Base-by-base conservation (phyloP, 2,113 vertebrate genomes). In the Limanda limanda region DNA sequence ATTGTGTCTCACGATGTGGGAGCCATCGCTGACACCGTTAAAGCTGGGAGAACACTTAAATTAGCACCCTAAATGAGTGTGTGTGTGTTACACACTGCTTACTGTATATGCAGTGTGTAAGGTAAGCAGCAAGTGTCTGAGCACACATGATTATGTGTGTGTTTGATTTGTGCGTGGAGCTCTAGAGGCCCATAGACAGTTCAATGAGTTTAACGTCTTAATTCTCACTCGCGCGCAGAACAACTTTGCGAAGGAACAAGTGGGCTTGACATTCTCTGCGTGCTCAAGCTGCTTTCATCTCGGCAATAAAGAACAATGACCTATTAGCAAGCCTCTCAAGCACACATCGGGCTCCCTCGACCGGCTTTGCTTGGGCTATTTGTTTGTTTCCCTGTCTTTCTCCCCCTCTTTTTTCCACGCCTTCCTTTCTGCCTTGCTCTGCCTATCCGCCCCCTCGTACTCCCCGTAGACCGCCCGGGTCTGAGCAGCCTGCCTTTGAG, bases 1-100 rank as follows among this genome's bases (percentile, higher is more conserved):
- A 93, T 91, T 88, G 87, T 92, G 86, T 93, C 82, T 91, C 89
- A 63, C 84, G 63, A 27, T 27, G 90, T 91, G 83, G 89, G 91
- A 91, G 83, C 86, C 87, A 71, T 85, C 10, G 69, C 89, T 91
- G 92, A 93, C 91, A 91, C 91, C 88, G 71, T 93, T 93, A 91
- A 91, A 87, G 78, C 86, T 65, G 88, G 85, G 69, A 89, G 86
- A 91, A 93, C 89, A 86, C 80, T 89, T 89, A 86, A 89, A 90
- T 91, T 90, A 90, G 78, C 88, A 82, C 83, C 74, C 57, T 73
- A 45, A 74, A 79, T 70, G 76, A 75, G 14, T 63, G 48, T 61
- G 61, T 71, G 73, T 45, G 52, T 51, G 18, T 27, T 27, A 27
- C 25, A 27, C 25, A 27, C 25, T 27, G 25, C 25, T 4, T 27